These are phyloP conservation scores for Poliocrania exsul DNA, from an alignment of 2,797 vertebrate genomes.

Conservation along the genomic window DNA sequence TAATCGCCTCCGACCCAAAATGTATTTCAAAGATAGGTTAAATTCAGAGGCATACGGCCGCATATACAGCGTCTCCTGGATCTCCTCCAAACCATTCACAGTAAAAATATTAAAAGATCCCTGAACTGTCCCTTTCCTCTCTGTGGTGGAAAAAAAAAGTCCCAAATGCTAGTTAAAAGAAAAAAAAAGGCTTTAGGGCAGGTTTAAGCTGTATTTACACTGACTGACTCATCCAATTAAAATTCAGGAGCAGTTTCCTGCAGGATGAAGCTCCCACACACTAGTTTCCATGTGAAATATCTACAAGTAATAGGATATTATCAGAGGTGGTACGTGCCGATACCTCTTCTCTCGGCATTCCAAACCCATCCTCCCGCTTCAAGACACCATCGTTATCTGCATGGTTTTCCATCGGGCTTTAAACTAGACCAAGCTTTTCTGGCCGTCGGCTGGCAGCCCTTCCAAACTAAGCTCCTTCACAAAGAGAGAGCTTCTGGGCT, in stretches of 20 bases:
- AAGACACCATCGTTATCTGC: conserved; percentile 2
- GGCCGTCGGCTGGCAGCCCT: neutral
- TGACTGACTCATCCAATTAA: conserved; percentile 80
- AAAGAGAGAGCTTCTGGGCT: conserved; percentile 24
- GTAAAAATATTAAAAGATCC: conserved; percentile 5
- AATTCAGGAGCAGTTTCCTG: conserved; percentile 76
- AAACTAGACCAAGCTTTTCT: neutral
- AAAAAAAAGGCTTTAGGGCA: conserved; percentile 16
- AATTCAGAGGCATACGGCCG: neutral
- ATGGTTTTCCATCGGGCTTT: neutral
- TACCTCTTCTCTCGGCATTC: neutral
- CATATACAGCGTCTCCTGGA: neutral
- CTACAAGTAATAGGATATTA: conserved; percentile 44
- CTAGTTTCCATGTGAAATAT: conserved; percentile 68
- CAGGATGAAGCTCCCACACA: conserved; percentile 77
- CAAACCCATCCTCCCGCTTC: neutral
- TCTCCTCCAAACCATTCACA: neutral
- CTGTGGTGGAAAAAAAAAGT: neutral
- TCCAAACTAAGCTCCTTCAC: neutral
- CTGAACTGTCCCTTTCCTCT: neutral
- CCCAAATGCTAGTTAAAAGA: conserved; percentile 30
- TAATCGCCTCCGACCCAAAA: neutral
- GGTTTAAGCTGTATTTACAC: conserved; percentile 75
- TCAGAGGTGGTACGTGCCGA: neutral
- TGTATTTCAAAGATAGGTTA: neutral